These are phyloP conservation scores for Percopsis transmontana DNA, from an alignment of 2,113 vertebrate genomes.

Conservation along the genomic window DNA sequence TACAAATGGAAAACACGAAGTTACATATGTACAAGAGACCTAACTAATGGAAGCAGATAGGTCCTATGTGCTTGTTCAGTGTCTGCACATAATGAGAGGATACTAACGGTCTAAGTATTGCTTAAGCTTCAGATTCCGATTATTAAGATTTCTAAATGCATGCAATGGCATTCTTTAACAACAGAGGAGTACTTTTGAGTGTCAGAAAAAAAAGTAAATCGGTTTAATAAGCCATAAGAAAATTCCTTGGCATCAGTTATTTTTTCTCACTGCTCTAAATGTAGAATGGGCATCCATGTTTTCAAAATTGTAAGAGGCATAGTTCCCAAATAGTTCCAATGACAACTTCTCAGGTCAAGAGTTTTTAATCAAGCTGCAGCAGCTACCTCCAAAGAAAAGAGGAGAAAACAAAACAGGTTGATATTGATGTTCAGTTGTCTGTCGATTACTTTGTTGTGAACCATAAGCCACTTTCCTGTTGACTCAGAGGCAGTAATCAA, in stretches of 20 bases:
- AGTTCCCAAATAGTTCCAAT: slow-evolving; percentile 38
- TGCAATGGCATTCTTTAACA: slow-evolving; percentile 53
- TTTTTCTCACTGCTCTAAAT: slow-evolving; percentile 35
- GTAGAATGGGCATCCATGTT: slow-evolving; percentile 23
- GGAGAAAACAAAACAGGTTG: slow-evolving; percentile 17
- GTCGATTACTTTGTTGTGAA: slow-evolving; percentile 15
- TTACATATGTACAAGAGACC: slow-evolving; percentile 58
- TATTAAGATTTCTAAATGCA: slow-evolving; percentile 55
- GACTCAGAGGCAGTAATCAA: slow-evolving; percentile 32
- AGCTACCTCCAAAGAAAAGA: slow-evolving; percentile 29
- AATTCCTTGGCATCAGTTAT: slow-evolving; percentile 61
- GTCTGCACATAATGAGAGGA: slow-evolving; percentile 46
- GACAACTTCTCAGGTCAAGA: slow-evolving; percentile 33
- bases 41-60: slow-evolving; percentile 55
- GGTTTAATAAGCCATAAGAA: slow-evolving; percentile 57
- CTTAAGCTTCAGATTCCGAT: slow-evolving; percentile 59
- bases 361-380: slow-evolving; percentile 36
- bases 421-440: slow-evolving; percentile 24
- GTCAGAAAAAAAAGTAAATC: slow-evolving; percentile 44
- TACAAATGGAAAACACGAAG: slow-evolving; percentile 59
- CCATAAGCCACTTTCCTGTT: neutral
- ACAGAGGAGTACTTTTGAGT: slow-evolving; percentile 42
- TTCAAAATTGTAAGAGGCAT: slow-evolving; percentile 35
- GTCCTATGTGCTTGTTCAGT: slow-evolving; percentile 50
- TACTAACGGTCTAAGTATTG: slow-evolving; percentile 61